Conservation (phyloP, 2,888 invertebrate genomes). For the Laspeyria flexula region DNA sequence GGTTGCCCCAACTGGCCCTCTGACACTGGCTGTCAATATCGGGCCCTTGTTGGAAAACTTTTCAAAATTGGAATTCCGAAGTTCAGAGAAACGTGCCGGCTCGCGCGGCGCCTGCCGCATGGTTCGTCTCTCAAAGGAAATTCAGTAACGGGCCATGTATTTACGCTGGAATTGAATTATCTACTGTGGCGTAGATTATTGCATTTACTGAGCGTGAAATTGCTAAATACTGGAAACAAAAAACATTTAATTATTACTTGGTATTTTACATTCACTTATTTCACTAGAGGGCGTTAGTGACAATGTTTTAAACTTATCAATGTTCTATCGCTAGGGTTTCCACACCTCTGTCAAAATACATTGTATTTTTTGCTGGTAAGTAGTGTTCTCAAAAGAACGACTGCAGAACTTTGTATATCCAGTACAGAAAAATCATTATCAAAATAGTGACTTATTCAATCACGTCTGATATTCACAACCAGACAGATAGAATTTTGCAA, state of each 20-base stretch:
- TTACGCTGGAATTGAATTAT: slow-evolving; percentile 81
- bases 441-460: too few relatives aligned
- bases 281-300: slow-evolving; percentile 2
- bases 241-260: slow-evolving; percentile 52
- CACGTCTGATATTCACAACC: too few relatives aligned
- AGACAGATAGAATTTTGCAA: too few relatives aligned
- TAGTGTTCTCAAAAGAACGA: too few relatives aligned
- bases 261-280: slow-evolving; percentile 29
- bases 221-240: slow-evolving; percentile 64
- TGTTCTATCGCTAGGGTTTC: background rate
- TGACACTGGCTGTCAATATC: slow-evolving; percentile 82
- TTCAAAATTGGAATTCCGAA: slow-evolving; percentile 86
- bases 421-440: too few relatives aligned
- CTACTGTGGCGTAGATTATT: slow-evolving; percentile 76
- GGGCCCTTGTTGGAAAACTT: slow-evolving; percentile 81
- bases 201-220: slow-evolving; percentile 79
- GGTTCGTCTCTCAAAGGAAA: slow-evolving; percentile 84
- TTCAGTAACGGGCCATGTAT: slow-evolving; percentile 79
- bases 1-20: slow-evolving; percentile 68
- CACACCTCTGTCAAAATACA: too few relatives aligned
- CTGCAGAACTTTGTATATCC: too few relatives aligned
- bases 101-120: slow-evolving; percentile 72
- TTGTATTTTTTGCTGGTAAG: too few relatives aligned
- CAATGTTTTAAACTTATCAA: background rate
- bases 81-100: slow-evolving; percentile 80